These are phyloP conservation scores for Allophyes oxyacanthae DNA, from an alignment of 2,888 invertebrate genomes.

Conservation along the genomic window DNA sequence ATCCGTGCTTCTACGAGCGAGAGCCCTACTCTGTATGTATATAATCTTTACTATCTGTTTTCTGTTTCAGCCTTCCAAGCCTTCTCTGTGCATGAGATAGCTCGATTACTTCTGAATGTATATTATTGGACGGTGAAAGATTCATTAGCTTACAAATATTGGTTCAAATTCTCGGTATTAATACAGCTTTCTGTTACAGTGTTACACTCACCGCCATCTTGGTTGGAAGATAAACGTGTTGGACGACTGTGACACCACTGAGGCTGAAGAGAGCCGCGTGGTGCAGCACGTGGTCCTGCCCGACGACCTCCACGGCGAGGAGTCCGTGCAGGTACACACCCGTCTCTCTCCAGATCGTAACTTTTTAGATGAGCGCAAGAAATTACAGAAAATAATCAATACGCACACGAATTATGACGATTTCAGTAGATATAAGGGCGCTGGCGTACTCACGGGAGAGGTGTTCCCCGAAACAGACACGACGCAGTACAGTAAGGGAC, in stretches of 20 bases:
- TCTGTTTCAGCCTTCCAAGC: constrained; percentile 88
- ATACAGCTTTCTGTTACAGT: constrained; percentile 88
- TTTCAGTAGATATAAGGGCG: constrained; percentile 83
- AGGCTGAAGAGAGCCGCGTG: constrained; percentile 88
- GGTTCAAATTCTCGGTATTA: constrained; percentile 11
- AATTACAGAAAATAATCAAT: constrained; percentile 83
- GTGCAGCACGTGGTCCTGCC: constrained; percentile 79
- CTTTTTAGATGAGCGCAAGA: constrained; percentile 82
- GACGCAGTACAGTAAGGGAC: constrained; percentile 66
- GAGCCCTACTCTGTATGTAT: constrained; percentile 68
- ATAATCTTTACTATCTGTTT: constrained; percentile 84
- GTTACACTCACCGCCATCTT: constrained; percentile 97
- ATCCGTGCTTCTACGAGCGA: constrained; percentile 3
- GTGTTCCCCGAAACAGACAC: constrained; percentile 61
- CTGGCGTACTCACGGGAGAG: constrained; percentile 73
- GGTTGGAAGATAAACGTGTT: constrained; percentile 98
- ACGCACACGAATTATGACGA: constrained; percentile 85
- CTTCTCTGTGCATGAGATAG: constrained; percentile 86
- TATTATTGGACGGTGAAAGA: constrained; percentile 72
- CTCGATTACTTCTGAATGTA: constrained; percentile 65
- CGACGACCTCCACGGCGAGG: constrained; percentile 78
- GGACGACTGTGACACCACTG: constrained; percentile 92
- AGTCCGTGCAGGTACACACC: constrained; percentile 91
- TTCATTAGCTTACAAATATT: constrained; percentile 36
- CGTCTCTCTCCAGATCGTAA: constrained; percentile 90